phyloP scores from a whole-genome alignment of 2,797 vertebrate genomes.

The Melanotaenia nigrans region DNA sequence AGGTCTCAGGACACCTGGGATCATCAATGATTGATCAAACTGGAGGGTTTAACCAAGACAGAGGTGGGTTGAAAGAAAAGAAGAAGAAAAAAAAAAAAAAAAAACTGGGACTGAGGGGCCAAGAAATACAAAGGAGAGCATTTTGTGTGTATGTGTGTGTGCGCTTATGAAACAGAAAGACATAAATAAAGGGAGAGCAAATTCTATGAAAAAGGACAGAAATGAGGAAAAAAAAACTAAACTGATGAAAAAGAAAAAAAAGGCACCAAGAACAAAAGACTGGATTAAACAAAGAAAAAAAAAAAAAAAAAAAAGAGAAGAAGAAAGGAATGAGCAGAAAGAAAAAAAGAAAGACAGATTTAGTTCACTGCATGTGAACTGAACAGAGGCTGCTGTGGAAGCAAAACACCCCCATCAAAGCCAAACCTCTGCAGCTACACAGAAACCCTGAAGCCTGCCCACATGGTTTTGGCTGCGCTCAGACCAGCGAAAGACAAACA shows the following conservation, averaged over 20 bases:
- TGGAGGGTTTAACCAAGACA: constrained; percentile 66
- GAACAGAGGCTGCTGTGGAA: constrained; percentile 32
- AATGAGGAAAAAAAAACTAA: constrained; percentile 10
- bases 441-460: constrained; percentile 37
- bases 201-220: constrained; percentile 4
- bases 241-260: constrained; percentile 9
- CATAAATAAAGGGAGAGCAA: not conserved
- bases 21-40: constrained; percentile 84
- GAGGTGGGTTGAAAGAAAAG: constrained; percentile 17
- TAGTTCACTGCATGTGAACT: constrained; percentile 24
- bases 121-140: constrained; percentile 36
- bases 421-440: constrained; percentile 30
- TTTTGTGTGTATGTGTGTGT: constrained; percentile 13
- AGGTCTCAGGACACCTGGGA: constrained; percentile 81
- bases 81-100: constrained; percentile 19
- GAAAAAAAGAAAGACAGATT: not conserved
- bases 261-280: constrained; percentile 22
- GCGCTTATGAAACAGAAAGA: constrained; percentile 30
- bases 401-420: constrained; percentile 54
- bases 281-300: not conserved
- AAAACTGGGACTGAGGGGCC: constrained; percentile 2
- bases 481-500: constrained; percentile 63
- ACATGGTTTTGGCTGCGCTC: constrained; percentile 55
- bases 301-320: too few species aligned
- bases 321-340: not conserved